phyloP scores from a whole-genome alignment of 1,140 invertebrate species.

The Drosophila virilis region DNA sequence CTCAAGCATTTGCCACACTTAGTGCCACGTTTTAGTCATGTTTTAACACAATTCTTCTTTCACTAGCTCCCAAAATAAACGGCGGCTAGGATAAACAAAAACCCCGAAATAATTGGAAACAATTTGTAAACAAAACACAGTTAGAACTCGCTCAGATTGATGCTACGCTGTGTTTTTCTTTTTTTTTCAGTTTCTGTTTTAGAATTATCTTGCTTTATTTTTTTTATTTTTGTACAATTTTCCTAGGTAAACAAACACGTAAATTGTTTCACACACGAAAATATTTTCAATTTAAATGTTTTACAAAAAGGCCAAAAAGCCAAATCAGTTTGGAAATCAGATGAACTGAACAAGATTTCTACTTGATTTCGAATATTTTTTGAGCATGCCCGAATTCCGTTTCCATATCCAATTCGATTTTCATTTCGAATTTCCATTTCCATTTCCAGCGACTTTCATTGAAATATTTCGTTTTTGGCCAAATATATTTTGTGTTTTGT shows the following conservation, averaged over 20 bases:
- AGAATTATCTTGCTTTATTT: constrained; percentile 13
- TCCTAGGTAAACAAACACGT: constrained; percentile 73
- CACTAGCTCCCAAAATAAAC: constrained; percentile 63
- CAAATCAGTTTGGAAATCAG: not conserved
- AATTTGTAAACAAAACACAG: constrained; percentile 72
- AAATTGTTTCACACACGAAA: constrained; percentile 79
- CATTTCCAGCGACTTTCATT: constrained; percentile 56
- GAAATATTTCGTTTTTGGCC: constrained; percentile 47
- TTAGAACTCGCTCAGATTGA: constrained; percentile 45
- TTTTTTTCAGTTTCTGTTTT: constrained; percentile 23
- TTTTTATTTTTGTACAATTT: constrained; percentile 48
- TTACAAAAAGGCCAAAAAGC: constrained; percentile 52
- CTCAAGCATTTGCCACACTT: constrained; percentile 11
- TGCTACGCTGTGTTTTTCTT: constrained; percentile 18
- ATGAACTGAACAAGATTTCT: constrained; percentile 49
- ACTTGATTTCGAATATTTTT: constrained; percentile 70
- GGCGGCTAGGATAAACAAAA: constrained; percentile 64
- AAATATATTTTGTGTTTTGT: constrained; percentile 33
- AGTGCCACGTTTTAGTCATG: constrained; percentile 6
- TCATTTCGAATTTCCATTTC: constrained; percentile 20
- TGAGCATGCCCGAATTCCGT: constrained; percentile 75
- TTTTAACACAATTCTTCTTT: constrained; percentile 47
- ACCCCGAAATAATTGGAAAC: constrained; percentile 68
- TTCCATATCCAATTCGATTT: constrained; percentile 27
- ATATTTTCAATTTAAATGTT: constrained; percentile 73